phyloP scores from a whole-genome alignment of 2,113 vertebrate genomes.

The Abramis brama region DNA sequence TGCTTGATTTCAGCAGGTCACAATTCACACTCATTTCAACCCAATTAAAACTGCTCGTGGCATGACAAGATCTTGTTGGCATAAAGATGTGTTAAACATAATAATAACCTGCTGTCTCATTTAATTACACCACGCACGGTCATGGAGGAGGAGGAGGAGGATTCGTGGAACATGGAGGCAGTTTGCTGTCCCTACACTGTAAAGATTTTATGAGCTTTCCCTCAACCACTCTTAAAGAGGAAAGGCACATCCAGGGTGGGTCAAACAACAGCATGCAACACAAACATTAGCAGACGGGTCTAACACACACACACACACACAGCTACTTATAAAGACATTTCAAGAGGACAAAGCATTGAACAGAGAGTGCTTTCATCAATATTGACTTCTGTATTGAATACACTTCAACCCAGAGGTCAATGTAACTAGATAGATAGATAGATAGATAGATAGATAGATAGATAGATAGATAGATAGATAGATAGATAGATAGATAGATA shows the following conservation, averaged over 20 bases:
- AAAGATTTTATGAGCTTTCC: conserved; percentile 46
- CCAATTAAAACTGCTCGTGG: conserved; percentile 5
- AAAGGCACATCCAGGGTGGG: conserved; percentile 16
- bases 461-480: background rate
- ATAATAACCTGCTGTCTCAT: conserved; percentile 22
- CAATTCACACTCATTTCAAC: conserved; percentile 16
- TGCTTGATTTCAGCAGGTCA: conserved; percentile 20
- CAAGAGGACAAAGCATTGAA: background rate
- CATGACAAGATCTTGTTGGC: conserved; percentile 6
- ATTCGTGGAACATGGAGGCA: conserved; percentile 11
- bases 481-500: background rate
- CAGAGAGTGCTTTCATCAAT: background rate
- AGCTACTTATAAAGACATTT: background rate
- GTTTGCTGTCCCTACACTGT: background rate
- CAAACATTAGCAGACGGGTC: background rate
- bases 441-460: background rate
- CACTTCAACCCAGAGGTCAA: conserved; percentile 9
- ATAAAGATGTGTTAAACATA: conserved; percentile 16
- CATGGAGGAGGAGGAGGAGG: conserved; percentile 29
- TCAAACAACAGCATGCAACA: conserved; percentile 19
- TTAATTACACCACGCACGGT: conserved; percentile 24
- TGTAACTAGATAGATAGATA: background rate
- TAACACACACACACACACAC: background rate
- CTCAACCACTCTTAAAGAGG: conserved; percentile 2
- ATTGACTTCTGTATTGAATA: conserved; percentile 21